A percentile compares a stretch with the other conserved stretches of the same genome.
Evolutionary conservation across 2,888 invertebrate genomes (phyloP).

Genomic region (Acleris sparsana): DNA sequence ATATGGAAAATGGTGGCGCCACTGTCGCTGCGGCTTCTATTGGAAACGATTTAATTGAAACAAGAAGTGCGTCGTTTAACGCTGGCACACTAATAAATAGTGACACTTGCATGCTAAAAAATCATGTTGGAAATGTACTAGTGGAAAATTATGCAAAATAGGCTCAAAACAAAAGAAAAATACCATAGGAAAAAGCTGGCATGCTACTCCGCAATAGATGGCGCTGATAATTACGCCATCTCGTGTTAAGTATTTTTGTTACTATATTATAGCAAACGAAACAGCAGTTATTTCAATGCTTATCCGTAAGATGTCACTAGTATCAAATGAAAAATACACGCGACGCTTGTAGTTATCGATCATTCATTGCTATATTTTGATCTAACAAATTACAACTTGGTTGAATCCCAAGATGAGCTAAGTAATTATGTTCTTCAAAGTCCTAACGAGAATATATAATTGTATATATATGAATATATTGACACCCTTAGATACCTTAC

Average conservation of each 20-base stretch:
- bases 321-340: background rate
- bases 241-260: background rate
- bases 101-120: slow-evolving; percentile 3
- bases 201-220: slow-evolving; percentile 55
- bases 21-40: slow-evolving; percentile 61
- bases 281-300: background rate
- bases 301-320: slow-evolving; percentile 16
- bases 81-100: slow-evolving; percentile 8
- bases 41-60: slow-evolving; percentile 47
- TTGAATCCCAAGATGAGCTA: no score
- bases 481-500: no score
- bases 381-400: no score
- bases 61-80: slow-evolving; percentile 17
- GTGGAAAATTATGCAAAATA: background rate
- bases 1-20: slow-evolving; percentile 82
- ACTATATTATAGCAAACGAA: background rate
- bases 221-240: slow-evolving; percentile 36
- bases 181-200: background rate
- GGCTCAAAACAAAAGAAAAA: slow-evolving; percentile 9
- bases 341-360: background rate
- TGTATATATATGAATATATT: no score
- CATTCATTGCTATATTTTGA: no score
- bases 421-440: no score
- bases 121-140: slow-evolving; percentile 16
- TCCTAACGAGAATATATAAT: no score